These are phyloP conservation scores for Lasius fuliginosus DNA, from an alignment of 2,888 invertebrate species.

Conservation along the genomic window DNA sequence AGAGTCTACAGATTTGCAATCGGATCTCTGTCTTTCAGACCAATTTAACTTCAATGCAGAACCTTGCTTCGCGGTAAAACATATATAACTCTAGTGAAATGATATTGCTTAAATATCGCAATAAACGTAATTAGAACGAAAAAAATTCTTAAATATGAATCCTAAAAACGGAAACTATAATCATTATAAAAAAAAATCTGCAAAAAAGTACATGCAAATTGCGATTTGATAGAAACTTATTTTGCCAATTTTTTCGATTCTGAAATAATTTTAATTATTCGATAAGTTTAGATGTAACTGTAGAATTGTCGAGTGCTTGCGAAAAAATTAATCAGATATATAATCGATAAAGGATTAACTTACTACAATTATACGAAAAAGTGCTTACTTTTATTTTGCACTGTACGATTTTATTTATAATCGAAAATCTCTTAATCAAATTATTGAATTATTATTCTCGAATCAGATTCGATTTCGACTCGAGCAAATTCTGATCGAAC, in stretches of 20 bases:
- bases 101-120: background rate
- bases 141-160: background rate
- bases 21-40: background rate
- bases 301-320: too few relatives aligned
- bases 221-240: background rate
- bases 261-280: background rate
- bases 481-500: background rate
- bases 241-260: background rate
- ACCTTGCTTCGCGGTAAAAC: background rate
- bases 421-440: background rate
- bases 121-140: background rate
- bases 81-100: background rate
- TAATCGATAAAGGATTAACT: background rate
- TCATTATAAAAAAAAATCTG: background rate
- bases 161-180: background rate
- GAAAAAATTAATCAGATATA: background rate
- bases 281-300: background rate
- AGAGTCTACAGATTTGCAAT: background rate
- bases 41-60: background rate
- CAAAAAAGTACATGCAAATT: background rate
- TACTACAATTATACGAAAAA: too few relatives aligned
- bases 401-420: background rate
- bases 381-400: background rate
- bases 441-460: background rate
- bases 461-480: background rate